Evolutionary conservation across 2,797 vertebrate species (phyloP), one percentile per base, ranked within the genome.

Genomic region (Microctenopoma steveboyesi): DNA sequence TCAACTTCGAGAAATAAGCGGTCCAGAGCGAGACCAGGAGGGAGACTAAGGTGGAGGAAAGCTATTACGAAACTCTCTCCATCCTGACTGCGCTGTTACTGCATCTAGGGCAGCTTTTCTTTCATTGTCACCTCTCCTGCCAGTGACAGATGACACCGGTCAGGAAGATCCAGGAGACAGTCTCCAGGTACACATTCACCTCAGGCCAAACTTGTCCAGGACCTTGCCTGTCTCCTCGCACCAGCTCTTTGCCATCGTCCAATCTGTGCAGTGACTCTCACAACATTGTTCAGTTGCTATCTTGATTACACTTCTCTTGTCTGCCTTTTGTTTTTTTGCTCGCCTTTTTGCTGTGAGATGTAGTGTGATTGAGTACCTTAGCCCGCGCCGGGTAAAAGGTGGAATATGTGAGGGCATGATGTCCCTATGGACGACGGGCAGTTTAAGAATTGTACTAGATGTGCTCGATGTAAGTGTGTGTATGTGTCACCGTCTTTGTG

Each of bases 41-140:
- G 39, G 64, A 60, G 57, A 51, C 47, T 40, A 13, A 70, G 58
- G 28, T 51, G 54, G 59, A 27, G 52, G 50, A 54, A 54, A 57
- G 64, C 59, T 70, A 54, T 35, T 52, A 22, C 1, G 28, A 77
- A 64, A 68, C 48, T 49, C 74, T 79, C 68, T 65, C 56, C 57
- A 59, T 74, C 71, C 75, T 35, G 45, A 67, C 69, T 82, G 73
- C 67, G 62, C 68, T 43, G 70, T 69, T 80, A 58, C 50, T 14
- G 61, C 85, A 90, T 89, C 74, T 83, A 89, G 89, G 89, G 69
- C 91, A 92, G 74, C 83, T 84, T 89, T 85, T 81, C 76, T 78
- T 70, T 61, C 5, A 16, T 81, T 74, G 79, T 87, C 92, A 90
- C 89, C 85, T 88, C 82, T 91, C 68, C 80, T 76, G 82, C 81